These are phyloP conservation scores for Muntiacus muntjak DNA, from an alignment of 2,113 vertebrate species.

Conservation along the genomic window DNA sequence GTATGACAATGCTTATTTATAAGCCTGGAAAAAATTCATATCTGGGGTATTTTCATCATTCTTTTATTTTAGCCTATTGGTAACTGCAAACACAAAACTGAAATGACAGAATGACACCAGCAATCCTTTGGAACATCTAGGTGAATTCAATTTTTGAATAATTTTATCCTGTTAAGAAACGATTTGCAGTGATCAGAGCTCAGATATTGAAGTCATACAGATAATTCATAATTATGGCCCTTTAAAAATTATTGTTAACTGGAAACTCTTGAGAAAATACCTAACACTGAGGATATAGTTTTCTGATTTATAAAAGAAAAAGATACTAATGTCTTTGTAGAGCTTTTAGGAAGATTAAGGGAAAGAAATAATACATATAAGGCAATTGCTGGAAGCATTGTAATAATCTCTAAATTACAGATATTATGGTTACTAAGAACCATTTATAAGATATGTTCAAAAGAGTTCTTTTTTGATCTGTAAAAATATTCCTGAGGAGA, in stretches of 20 bases:
- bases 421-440: not conserved
- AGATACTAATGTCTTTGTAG: not conserved
- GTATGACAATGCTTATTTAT: not conserved
- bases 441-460: not conserved
- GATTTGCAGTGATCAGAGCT: not conserved
- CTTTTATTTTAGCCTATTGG: not conserved
- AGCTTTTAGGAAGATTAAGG: not conserved
- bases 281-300: not conserved
- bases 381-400: not conserved
- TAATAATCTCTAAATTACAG: conserved; percentile 19
- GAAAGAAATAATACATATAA: not conserved
- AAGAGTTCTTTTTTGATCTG: not conserved
- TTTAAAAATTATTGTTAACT: not conserved
- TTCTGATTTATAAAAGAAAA: not conserved
- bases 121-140: not conserved
- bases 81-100: not conserved
- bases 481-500: not conserved
- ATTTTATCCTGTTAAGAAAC: not conserved
- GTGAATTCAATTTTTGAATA: not conserved
- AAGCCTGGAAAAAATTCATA: not conserved
- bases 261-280: not conserved
- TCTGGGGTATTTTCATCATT: not conserved
- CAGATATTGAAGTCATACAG: not conserved
- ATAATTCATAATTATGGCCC: not conserved
- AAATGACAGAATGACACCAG: not conserved